Evolutionary conservation across 2,797 vertebrate genomes (phyloP), one percentile per base, ranked within the genome.

Genomic region (Nasua narica): DNA sequence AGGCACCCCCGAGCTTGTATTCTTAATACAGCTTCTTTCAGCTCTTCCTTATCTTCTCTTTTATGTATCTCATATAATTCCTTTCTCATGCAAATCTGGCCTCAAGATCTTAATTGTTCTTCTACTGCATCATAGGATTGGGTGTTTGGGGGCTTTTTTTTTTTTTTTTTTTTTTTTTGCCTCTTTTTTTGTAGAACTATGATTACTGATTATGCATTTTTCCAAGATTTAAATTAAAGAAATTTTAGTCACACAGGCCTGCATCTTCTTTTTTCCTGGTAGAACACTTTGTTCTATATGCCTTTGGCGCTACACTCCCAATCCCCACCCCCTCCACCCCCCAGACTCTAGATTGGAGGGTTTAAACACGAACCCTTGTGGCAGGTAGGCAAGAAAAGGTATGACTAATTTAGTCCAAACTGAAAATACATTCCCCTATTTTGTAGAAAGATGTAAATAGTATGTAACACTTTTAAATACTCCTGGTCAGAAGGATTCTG

Each of bases 361-460:
- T 48, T 78, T 65, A 58, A 90, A 21, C 15, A 23, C 25, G 27
- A 69, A 85, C 25, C 15, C 15, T 40, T 40, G 12, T 48, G 15
- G 79, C 32, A 83, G 27, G 32, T 16, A 70, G 2, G 2, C 15
- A 62, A 81, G 29, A 54, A 89, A 62, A 67, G 3, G 32, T 65
- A 14, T 15, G 50, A 29, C 15, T 69, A 23, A 11, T 70, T 85
- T 87, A 60, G 25, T 43, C 46, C 52, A 86, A 67, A 19, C 9
- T 78, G n/a, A 58, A 94, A 87, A 84, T 13, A 76, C 2, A 81
- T 23, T 67, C 37, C 29, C n/a, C 2, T 32, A 23, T 74, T 94
- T 88, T 50, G 21, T 67, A 18, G 35, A 90, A 90, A 83, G 13
- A 48, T 35, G 3, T 92, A 54, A 89, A n/a, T 69, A 7, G 8